Evolutionary conservation across 1,140 invertebrate genomes (phyloP).

Genomic region (Schlechtendalia chinensis): DNA sequence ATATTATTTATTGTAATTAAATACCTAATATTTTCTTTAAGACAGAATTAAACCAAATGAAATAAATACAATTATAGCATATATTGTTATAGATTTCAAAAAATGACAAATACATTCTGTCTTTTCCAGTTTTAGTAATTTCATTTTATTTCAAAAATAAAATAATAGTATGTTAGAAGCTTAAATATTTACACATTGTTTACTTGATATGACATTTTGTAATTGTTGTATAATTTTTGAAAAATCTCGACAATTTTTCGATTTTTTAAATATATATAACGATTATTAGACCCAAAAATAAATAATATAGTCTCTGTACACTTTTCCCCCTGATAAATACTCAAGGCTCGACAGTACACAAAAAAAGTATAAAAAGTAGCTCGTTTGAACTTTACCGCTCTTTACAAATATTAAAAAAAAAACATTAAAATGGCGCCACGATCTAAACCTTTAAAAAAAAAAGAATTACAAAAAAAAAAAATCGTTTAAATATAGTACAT

Average conservation of each 20-base stretch:
- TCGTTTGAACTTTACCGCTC: not conserved
- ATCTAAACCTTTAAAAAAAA: not conserved
- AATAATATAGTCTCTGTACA: not conserved
- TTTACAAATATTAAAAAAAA: too few relatives aligned
- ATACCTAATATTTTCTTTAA: not conserved
- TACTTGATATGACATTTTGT: too few relatives aligned
- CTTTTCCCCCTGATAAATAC: not conserved
- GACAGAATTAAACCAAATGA: too few relatives aligned
- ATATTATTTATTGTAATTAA: not conserved
- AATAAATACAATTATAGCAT: not conserved
- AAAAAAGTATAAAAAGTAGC: not conserved
- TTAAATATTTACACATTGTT: not conserved
- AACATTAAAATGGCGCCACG: constrained; percentile 4
- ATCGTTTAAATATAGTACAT: not conserved
- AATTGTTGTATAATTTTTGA: not conserved
- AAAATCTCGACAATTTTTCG: not conserved
- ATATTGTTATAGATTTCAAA: not conserved
- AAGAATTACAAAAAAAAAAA: not conserved
- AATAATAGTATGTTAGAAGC: too few relatives aligned
- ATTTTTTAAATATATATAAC: not conserved
- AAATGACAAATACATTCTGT: not conserved
- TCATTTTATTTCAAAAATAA: too few relatives aligned
- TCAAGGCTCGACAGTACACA: not conserved
- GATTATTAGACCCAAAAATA: not conserved
- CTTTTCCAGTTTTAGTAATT: too few relatives aligned